A percentile compares a stretch with the other conserved stretches of the same genome.
Conservation (phyloP, 2,888 invertebrate genomes). For the Mellilla xanthometata region DNA sequence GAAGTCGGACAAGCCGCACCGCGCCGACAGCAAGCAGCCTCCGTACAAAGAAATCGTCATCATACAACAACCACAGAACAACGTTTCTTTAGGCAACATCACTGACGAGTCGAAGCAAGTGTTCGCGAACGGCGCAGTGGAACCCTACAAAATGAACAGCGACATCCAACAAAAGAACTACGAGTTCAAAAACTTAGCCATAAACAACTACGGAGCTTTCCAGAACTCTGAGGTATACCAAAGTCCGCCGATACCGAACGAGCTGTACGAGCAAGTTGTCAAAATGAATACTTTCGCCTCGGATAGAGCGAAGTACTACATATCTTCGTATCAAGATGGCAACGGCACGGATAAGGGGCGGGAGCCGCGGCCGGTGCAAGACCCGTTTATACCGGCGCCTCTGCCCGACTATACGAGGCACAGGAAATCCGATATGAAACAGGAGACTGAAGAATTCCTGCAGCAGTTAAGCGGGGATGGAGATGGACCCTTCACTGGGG, state of each 20-base stretch:
- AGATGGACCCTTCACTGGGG: conserved; percentile 21
- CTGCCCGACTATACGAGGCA: conserved; percentile 28
- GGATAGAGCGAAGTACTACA: conserved; percentile 48
- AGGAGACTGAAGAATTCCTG: conserved; percentile 27
- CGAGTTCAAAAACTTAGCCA: conserved; percentile 57
- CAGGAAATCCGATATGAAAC: conserved; percentile 30
- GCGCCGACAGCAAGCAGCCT: conserved; percentile 37
- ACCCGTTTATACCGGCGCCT: conserved; percentile 2
- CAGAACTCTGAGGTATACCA: conserved; percentile 36
- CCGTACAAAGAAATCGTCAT: conserved; percentile 61
- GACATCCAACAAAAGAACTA: conserved; percentile 44
- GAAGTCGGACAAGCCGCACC: conserved; percentile 37
- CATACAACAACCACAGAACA: conserved; percentile 44
- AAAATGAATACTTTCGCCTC: conserved; percentile 44
- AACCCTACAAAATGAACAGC: conserved; percentile 35
- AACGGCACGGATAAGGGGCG: conserved; percentile 23
- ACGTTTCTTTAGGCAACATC: conserved; percentile 23
- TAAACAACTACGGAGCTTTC: conserved; percentile 47
- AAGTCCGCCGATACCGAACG: conserved; percentile 31
- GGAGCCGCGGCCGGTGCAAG: conserved; percentile 27
- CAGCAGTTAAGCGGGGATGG: conserved; percentile 25
- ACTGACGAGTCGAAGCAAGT: conserved; percentile 27
- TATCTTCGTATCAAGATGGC: conserved; percentile 34
- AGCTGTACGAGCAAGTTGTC: conserved; percentile 34
- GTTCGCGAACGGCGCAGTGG: conserved; percentile 37